These are phyloP conservation scores for Microplitis mediator DNA, from an alignment of 1,140 invertebrate species.

Conservation along the genomic window DNA sequence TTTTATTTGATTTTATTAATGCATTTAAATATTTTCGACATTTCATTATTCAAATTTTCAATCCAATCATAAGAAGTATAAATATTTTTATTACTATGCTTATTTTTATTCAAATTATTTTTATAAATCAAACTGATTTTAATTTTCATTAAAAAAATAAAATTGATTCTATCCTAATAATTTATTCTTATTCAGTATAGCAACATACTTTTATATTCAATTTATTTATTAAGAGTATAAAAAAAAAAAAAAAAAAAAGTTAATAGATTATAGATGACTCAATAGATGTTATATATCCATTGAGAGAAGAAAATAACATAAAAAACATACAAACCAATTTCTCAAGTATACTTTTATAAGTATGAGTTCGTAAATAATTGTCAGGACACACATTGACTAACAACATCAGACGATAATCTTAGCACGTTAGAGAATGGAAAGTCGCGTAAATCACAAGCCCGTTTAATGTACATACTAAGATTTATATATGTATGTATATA, in stretches of 20 bases:
- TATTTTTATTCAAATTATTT: too few relatives aligned
- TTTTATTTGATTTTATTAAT: neutral
- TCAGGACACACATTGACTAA: neutral
- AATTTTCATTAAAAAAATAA: too few relatives aligned
- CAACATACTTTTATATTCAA: too few relatives aligned
- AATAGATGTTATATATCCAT: neutral
- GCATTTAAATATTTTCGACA: conserved; percentile 21
- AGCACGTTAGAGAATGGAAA: conserved; percentile 32
- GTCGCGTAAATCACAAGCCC: conserved; percentile 30
- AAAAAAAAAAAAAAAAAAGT: too few relatives aligned
- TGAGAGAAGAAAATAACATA: neutral
- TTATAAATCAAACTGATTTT: too few relatives aligned
- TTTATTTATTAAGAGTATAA: too few relatives aligned
- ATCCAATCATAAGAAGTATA: neutral
- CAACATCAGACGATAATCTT: conserved; percentile 26
- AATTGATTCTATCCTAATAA: too few relatives aligned
- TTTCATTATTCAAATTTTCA: neutral
- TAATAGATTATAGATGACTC: neutral
- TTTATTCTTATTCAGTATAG: too few relatives aligned
- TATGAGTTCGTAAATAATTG: conserved; percentile 15
- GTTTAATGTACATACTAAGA: neutral
- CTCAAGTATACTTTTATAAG: neutral
- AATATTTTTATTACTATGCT: neutral
- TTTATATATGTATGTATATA: neutral
- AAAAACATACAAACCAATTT: neutral